A percentile compares a stretch with the other conserved stretches of the same genome.
These are phyloP conservation scores for Ceratotherium simum DNA, from an alignment of 2,113 vertebrate genomes.

Conservation along the genomic window DNA sequence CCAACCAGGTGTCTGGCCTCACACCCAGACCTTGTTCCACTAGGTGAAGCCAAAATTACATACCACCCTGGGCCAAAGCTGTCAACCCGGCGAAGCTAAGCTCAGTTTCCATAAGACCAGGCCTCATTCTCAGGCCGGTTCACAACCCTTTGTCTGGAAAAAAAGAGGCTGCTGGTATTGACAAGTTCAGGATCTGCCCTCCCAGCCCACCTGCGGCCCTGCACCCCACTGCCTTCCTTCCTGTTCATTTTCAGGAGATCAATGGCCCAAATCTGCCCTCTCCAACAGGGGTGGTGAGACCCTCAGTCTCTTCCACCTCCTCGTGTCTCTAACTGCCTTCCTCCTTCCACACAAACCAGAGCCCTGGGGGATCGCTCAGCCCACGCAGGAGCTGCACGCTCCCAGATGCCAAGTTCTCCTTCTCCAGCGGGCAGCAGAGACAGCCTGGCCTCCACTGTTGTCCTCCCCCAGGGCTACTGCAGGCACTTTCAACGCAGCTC, in stretches of 20 bases:
- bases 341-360: background rate
- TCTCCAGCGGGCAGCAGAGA: background rate
- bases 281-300: background rate
- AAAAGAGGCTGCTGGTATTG: conserved; percentile 4
- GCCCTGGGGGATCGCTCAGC: background rate
- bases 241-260: background rate
- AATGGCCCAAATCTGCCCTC: background rate
- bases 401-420: fast-evolving
- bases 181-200: too few species aligned
- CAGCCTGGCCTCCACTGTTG: background rate
- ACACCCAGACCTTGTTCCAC: background rate
- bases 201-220: too few species aligned
- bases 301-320: background rate
- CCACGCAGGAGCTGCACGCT: fast-evolving
- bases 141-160: conserved; percentile 72
- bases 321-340: background rate
- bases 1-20: background rate
- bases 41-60: conserved; percentile 48
- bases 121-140: conserved; percentile 55
- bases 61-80: conserved; percentile 74
- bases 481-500: background rate
- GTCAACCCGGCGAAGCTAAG: conserved; percentile 58
- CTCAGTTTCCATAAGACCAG: conserved; percentile 62
- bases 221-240: background rate
- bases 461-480: fast-evolving